Evolutionary conservation across 1,140 invertebrate species (phyloP).

Genomic region (Lordiphosa clarofinis): DNA sequence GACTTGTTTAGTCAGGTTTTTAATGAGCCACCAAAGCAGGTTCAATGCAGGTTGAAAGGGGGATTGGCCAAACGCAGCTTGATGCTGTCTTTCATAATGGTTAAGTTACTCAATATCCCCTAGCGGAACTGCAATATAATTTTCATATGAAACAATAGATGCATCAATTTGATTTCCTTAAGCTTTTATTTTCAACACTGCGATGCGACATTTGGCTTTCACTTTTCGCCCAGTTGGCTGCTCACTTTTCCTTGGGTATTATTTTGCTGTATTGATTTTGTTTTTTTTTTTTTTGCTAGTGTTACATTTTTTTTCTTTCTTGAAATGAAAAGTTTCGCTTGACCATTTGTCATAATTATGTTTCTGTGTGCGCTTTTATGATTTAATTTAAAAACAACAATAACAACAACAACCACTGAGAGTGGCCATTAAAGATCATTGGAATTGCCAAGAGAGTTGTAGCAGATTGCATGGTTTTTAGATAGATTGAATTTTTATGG

Average conservation of each 20-base stretch:
- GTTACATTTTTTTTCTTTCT: constrained; percentile 1
- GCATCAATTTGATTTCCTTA: constrained; percentile 48
- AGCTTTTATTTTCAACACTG: constrained; percentile 47
- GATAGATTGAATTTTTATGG: constrained; percentile 39
- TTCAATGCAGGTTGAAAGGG: constrained; percentile 49
- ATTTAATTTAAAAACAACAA: constrained; percentile 49
- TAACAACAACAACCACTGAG: constrained; percentile 7
- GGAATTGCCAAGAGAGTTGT: constrained; percentile 15
- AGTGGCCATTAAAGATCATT: constrained; percentile 48
- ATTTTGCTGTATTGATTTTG: constrained; percentile 64
- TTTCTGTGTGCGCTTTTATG: constrained; percentile 47
- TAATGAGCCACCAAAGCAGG: constrained; percentile 57
- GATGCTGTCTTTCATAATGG: constrained; percentile 20
- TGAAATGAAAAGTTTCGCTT: constrained; percentile 65
- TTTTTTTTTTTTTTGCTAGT: constrained; percentile 22
- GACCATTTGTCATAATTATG: constrained; percentile 71
- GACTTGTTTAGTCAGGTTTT: constrained; percentile 61
- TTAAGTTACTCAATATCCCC: constrained; percentile 56
- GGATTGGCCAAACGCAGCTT: constrained; percentile 41
- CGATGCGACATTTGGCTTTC: constrained; percentile 40
- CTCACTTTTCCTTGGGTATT: constrained; percentile 61
- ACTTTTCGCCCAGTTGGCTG: constrained; percentile 51
- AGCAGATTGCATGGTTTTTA: constrained; percentile 3
- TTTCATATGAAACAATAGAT: constrained; percentile 46
- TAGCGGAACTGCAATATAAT: constrained; percentile 62